These are phyloP conservation scores for Petrolisthes cinctipes DNA, from an alignment of 2,888 invertebrate species.

Conservation along the genomic window DNA sequence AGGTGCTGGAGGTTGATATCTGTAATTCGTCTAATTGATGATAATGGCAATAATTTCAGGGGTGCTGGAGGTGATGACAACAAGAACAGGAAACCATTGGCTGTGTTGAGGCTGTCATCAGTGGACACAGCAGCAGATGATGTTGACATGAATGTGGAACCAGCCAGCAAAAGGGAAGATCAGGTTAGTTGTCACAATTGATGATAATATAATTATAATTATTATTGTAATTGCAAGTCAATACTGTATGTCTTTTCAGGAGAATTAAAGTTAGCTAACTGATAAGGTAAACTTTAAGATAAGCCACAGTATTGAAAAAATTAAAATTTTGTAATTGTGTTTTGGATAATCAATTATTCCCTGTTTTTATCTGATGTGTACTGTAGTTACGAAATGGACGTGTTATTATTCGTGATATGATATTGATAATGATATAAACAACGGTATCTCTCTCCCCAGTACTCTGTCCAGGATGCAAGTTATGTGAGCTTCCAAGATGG, in stretches of 20 bases:
- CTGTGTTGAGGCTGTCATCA: slow-evolving; percentile 64
- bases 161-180: slow-evolving; percentile 64
- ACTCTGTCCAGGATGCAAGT: slow-evolving; percentile 63
- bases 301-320: background rate
- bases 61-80: slow-evolving; percentile 61
- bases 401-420: no score
- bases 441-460: slow-evolving; percentile 17
- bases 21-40: no score
- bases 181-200: slow-evolving; percentile 47
- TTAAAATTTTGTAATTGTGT: no score
- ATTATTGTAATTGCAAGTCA: background rate
- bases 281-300: background rate
- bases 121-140: slow-evolving; percentile 64
- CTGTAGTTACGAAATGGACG: no score
- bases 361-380: no score
- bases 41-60: slow-evolving; percentile 25
- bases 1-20: no score
- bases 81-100: slow-evolving; percentile 64
- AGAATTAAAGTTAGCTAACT: background rate
- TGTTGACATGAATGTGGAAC: slow-evolving; percentile 65
- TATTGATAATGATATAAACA: no score
- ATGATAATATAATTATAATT: background rate
- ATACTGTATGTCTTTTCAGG: background rate
- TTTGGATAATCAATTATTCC: no score
- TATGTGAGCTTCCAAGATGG: slow-evolving; percentile 65